A percentile compares a stretch with the other conserved stretches of the same genome.
These are phyloP conservation scores for Pavo muticus DNA, from an alignment of 2,113 vertebrate genomes.

Conservation along the genomic window DNA sequence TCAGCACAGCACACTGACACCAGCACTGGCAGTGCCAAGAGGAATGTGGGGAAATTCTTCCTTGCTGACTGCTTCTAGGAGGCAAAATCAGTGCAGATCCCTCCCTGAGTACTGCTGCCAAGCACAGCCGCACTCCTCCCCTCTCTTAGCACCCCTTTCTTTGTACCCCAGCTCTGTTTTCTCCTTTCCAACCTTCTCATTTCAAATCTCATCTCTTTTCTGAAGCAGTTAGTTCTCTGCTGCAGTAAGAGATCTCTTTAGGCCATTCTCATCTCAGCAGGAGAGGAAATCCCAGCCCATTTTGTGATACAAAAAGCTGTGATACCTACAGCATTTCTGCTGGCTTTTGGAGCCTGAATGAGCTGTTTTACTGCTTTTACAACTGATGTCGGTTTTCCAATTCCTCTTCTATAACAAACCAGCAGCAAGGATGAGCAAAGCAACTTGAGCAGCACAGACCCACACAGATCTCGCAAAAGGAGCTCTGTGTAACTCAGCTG, in stretches of 20 bases:
- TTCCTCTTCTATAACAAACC: not conserved
- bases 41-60: not conserved
- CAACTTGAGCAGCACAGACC: not conserved
- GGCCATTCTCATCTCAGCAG: not conserved
- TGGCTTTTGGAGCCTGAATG: not conserved
- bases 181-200: not conserved
- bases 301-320: not conserved
- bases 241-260: not conserved
- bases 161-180: not conserved
- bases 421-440: not conserved
- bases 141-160: not conserved
- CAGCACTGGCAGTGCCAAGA: not conserved
- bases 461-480: not conserved
- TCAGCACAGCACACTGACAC: not conserved
- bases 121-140: not conserved
- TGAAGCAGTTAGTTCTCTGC: not conserved
- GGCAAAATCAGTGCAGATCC: not conserved
- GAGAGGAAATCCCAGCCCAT: not conserved
- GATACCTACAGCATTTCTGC: not conserved
- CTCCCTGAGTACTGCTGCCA: fast-evolving
- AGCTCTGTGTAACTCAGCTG: not conserved
- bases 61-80: fast-evolving
- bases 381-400: not conserved
- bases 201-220: not conserved
- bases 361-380: not conserved